These are phyloP conservation scores for Anabacerthia variegaticeps DNA, from an alignment of 2,797 vertebrate species.

Conservation along the genomic window DNA sequence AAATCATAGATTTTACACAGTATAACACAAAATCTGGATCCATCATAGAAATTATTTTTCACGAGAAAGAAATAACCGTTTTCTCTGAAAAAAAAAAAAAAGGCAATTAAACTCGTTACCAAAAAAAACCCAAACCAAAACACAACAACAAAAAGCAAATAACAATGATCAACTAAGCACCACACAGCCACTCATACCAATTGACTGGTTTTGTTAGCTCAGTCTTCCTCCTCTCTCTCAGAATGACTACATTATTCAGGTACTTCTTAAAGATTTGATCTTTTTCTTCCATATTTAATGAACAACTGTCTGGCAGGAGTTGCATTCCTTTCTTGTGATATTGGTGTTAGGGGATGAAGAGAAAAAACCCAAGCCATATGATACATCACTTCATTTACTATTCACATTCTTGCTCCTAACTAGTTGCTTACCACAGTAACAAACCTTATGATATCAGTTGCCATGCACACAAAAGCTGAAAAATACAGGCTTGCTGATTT, in stretches of 20 bases:
- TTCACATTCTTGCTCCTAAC: not conserved
- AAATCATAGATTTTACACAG: not conserved
- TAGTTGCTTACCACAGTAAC: not conserved
- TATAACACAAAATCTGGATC: not conserved
- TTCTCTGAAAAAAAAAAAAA: not conserved
- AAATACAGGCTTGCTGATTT: not conserved
- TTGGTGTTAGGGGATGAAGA: not conserved
- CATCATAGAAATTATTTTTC: not conserved
- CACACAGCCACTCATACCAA: not conserved
- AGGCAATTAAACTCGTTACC: not conserved
- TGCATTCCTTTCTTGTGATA: not conserved
- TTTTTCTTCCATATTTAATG: not conserved
- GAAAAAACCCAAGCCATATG: not conserved
- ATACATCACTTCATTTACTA: not conserved
- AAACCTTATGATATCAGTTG: not conserved
- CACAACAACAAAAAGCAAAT: not conserved
- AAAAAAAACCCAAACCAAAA: not conserved
- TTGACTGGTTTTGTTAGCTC: not conserved
- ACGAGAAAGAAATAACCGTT: not conserved
- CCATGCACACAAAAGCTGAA: not conserved
- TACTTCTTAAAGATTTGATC: not conserved
- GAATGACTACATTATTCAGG: not conserved
- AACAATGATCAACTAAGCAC: not conserved
- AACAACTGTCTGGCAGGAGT: not conserved
- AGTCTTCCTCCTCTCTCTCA: not conserved